Conservation (phyloP, 2,113 vertebrate genomes). For the Calidris pygmaea region DNA sequence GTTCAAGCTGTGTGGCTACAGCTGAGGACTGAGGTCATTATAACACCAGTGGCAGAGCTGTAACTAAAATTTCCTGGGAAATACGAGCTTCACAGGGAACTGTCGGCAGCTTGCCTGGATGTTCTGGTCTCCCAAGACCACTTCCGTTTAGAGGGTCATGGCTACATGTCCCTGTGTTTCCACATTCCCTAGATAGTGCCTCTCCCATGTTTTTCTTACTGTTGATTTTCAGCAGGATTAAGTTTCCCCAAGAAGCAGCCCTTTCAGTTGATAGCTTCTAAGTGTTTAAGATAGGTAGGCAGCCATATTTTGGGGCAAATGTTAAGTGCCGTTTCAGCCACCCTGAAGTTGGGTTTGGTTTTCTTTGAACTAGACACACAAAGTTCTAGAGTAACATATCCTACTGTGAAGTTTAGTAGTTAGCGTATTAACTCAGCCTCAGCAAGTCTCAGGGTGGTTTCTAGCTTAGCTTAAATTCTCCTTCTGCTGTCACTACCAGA, state of each 20-base stretch:
- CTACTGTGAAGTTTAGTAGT: not conserved
- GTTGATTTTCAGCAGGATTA: not conserved
- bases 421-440: not conserved
- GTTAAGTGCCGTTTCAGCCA: not conserved
- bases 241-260: not conserved
- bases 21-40: not conserved
- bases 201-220: not conserved
- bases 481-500: not conserved
- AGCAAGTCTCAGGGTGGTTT: not conserved
- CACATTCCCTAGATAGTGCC: not conserved
- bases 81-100: accelerated
- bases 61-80: not conserved
- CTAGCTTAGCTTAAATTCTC: not conserved
- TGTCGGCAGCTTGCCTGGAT: not conserved
- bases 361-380: not conserved
- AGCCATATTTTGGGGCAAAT: not conserved
- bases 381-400: not conserved
- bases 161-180: not conserved
- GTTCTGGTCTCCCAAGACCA: not conserved
- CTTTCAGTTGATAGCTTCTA: not conserved
- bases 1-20: not conserved
- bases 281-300: not conserved
- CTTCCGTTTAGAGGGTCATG: not conserved
- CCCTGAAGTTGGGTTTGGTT: not conserved
- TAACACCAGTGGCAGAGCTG: not conserved